A percentile compares a stretch with the other conserved stretches of the same genome.
Evolutionary conservation across 1,140 invertebrate species (phyloP).

Genomic region (Periplaneta americana): DNA sequence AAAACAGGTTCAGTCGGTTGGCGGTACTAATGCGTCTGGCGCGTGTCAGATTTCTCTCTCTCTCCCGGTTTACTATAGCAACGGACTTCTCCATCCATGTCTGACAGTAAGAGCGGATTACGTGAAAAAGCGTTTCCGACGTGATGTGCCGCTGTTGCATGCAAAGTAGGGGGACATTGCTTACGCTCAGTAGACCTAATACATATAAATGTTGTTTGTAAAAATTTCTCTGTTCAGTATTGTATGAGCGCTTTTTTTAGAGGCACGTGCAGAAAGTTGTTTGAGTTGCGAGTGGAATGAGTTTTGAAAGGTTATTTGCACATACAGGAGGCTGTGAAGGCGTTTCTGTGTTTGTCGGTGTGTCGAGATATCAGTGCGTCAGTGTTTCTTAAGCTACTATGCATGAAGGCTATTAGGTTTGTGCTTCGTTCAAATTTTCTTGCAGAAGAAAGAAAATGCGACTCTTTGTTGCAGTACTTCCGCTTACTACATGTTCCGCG

Average conservation of each 20-base stretch:
- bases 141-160: background rate
- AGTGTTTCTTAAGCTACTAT: no score
- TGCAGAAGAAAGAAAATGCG: no score
- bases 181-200: background rate
- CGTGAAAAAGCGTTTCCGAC: background rate
- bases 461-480: no score
- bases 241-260: background rate
- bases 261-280: background rate
- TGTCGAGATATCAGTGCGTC: background rate
- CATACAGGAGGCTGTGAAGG: background rate
- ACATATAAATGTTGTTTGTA: background rate
- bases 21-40: background rate
- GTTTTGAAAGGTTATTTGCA: background rate
- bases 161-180: no score
- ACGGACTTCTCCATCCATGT: background rate
- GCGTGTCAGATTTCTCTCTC: background rate
- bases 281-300: background rate
- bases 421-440: no score
- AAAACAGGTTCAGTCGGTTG: background rate
- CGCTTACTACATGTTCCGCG: no score
- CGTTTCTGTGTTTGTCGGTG: background rate
- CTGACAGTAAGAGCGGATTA: background rate
- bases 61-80: background rate
- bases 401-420: no score
- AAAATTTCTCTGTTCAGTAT: background rate